These are phyloP conservation scores for Plebejus melissa DNA, from an alignment of 2,888 invertebrate genomes.

Conservation along the genomic window DNA sequence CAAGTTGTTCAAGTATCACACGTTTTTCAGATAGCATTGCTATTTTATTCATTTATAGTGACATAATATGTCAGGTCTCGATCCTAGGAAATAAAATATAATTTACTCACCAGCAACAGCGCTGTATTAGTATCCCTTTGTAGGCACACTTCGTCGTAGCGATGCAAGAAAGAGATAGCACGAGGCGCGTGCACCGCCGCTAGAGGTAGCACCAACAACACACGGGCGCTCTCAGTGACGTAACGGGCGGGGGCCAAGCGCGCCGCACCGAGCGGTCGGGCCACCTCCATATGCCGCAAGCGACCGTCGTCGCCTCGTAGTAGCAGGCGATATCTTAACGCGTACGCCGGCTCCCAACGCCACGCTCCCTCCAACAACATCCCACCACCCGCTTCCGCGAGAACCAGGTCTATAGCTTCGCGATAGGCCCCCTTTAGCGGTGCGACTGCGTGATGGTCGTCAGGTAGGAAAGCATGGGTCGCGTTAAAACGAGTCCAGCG, in stretches of 20 bases:
- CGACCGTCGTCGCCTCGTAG: constrained; percentile 82
- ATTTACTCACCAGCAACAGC: constrained; percentile 81
- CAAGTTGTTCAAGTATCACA: too few species aligned
- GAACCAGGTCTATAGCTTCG: constrained; percentile 80
- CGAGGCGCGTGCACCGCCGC: constrained; percentile 58
- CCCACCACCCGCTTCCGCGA: constrained; percentile 12
- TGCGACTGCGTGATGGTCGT: constrained; percentile 86
- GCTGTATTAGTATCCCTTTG: constrained; percentile 88
- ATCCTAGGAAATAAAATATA: not conserved
- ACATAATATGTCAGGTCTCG: not conserved
- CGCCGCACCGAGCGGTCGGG: constrained; percentile 91
- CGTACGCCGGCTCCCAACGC: constrained; percentile 58
- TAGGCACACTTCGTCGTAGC: constrained; percentile 86
- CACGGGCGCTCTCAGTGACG: constrained; percentile 94
- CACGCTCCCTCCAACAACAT: constrained; percentile 55
- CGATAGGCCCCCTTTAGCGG: constrained; percentile 82
- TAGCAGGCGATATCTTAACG: constrained; percentile 55
- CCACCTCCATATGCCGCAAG: constrained; percentile 87
- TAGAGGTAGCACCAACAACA: constrained; percentile 83
- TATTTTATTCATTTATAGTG: too few species aligned
- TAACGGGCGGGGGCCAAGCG: constrained; percentile 96
- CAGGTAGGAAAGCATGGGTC: constrained; percentile 89
- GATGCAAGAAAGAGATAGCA: constrained; percentile 81
- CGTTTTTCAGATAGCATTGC: too few species aligned
- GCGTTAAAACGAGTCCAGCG: constrained; percentile 93